Evolutionary conservation across 2,888 invertebrate genomes (phyloP).

Genomic region (Operophtera brumata): DNA sequence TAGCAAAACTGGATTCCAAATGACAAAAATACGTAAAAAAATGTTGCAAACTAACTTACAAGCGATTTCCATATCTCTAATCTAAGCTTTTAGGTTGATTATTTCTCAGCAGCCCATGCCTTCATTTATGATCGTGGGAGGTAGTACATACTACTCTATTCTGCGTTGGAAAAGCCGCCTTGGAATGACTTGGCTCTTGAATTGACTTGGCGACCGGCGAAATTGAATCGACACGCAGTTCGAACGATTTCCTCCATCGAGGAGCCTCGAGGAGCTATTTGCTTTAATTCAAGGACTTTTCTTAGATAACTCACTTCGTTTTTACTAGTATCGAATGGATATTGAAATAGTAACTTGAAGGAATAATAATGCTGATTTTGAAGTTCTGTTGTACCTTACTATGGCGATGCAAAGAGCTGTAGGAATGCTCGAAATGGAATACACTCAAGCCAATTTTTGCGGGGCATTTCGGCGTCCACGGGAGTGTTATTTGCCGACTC

Average conservation of each 20-base stretch:
- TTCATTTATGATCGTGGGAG: not conserved
- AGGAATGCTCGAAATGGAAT: too few relatives aligned
- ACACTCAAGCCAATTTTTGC: too few relatives aligned
- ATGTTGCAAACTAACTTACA: too few relatives aligned
- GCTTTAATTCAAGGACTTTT: conserved; percentile 20
- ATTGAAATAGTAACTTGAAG: not conserved
- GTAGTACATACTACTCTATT: not conserved
- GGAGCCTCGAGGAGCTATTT: conserved; percentile 9
- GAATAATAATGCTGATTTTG: too few relatives aligned
- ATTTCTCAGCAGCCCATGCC: not conserved
- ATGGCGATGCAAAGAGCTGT: too few relatives aligned
- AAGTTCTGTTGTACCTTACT: too few relatives aligned
- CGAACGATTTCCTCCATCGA: conserved; percentile 19
- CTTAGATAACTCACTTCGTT: conserved; percentile 5
- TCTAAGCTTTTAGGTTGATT: conserved; percentile 5
- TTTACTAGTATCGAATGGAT: not conserved
- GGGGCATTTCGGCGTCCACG: too few relatives aligned
- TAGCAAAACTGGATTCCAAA: too few relatives aligned
- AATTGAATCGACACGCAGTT: conserved; percentile 31
- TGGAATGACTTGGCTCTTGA: conserved; percentile 16
- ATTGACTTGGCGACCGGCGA: conserved; percentile 23
- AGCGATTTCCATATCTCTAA: not conserved
- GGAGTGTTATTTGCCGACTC: too few relatives aligned
- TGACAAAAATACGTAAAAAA: too few relatives aligned
- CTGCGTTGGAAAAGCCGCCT: not conserved